These are phyloP conservation scores for Diorhabda sublineata DNA, from an alignment of 1,140 invertebrate species.

Conservation along the genomic window DNA sequence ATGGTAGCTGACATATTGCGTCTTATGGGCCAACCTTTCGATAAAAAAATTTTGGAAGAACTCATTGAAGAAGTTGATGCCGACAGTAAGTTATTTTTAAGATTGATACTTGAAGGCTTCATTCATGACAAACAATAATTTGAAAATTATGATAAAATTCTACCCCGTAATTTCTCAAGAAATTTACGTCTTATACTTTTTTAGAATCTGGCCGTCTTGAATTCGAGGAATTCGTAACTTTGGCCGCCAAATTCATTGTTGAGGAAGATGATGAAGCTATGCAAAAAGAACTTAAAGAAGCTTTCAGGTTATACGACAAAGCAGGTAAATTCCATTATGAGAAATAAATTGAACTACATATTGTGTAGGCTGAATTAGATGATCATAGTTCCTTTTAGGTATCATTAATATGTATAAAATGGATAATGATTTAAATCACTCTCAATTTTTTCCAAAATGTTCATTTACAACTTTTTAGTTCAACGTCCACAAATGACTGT, in stretches of 20 bases:
- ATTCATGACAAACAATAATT: no score
- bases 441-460: no score
- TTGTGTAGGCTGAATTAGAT: no score
- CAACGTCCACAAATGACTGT: no score
- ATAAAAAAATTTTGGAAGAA: slow-evolving; percentile 90
- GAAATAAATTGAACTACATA: no score
- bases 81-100: slow-evolving; percentile 70
- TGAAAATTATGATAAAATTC: no score
- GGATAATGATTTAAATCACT: no score
- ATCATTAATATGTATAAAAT: no score
- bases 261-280: slow-evolving; percentile 92
- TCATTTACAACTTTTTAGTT: no score
- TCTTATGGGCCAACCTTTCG: slow-evolving; percentile 94
- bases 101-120: no score
- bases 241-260: slow-evolving; percentile 91
- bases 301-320: slow-evolving; percentile 75
- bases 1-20: slow-evolving; percentile 92
- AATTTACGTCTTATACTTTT: slow-evolving; percentile 3
- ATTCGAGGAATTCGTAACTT: slow-evolving; percentile 90
- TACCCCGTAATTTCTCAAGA: no score
- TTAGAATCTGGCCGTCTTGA: slow-evolving; percentile 89
- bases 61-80: slow-evolving; percentile 94
- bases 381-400: no score
- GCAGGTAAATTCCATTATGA: slow-evolving; percentile 51
- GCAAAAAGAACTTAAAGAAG: slow-evolving; percentile 88